These are phyloP conservation scores for Pandemis corylana DNA, from an alignment of 2,888 invertebrate genomes.

Conservation along the genomic window DNA sequence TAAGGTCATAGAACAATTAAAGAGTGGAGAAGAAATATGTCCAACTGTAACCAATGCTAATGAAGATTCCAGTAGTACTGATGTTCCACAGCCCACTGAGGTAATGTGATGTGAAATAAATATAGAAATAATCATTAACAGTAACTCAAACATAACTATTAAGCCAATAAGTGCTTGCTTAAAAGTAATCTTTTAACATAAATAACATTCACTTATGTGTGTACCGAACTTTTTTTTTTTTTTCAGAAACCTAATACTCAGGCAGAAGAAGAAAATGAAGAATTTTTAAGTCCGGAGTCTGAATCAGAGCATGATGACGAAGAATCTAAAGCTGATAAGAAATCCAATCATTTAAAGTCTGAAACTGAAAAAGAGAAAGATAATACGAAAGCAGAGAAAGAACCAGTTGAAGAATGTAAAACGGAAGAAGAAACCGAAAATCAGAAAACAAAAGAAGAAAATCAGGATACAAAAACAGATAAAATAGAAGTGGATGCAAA, in stretches of 20 bases:
- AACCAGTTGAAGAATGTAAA: constrained; percentile 41
- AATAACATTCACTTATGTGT: too few relatives aligned
- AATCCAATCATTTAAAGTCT: constrained; percentile 32
- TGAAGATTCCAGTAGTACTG: constrained; percentile 77
- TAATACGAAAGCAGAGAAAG: constrained; percentile 38
- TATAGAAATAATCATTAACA: background rate
- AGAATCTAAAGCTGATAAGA: constrained; percentile 45
- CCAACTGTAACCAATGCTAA: constrained; percentile 65
- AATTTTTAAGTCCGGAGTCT: constrained; percentile 79
- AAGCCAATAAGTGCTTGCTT: background rate
- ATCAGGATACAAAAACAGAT: constrained; percentile 34
- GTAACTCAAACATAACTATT: background rate
- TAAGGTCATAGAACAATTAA: constrained; percentile 90
- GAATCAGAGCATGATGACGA: constrained; percentile 74
- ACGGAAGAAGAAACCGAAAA: constrained; percentile 42
- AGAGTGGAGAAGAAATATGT: constrained; percentile 88
- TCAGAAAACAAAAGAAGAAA: constrained; percentile 35
- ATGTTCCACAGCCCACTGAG: constrained; percentile 57
- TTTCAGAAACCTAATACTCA: constrained; percentile 60
- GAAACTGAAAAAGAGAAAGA: constrained; percentile 47
- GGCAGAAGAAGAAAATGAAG: constrained; percentile 77
- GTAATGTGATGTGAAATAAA: constrained; percentile 45
- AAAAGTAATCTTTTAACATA: too few relatives aligned
- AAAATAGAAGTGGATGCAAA: constrained; percentile 34
- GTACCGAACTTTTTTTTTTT: background rate